Percentiles rank a stretch among this genome's conserved stretches.
Conservation (phyloP, 2,888 invertebrate genomes). For the Xestobium rufovillosum region DNA sequence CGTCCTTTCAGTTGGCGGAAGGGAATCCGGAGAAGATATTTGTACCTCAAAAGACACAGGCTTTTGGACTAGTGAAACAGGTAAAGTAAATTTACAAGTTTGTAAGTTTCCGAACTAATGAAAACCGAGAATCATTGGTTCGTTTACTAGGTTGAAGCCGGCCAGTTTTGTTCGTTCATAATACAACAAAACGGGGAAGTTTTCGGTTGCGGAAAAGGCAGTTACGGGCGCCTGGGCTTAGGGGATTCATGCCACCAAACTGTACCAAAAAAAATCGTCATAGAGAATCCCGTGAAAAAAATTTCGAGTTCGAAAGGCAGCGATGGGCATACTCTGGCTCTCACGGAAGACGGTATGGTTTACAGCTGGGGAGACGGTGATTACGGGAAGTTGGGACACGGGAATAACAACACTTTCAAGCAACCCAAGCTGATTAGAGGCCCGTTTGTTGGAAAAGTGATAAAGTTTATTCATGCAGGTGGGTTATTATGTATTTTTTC, state of each 20-base stretch:
- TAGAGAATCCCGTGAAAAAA: constrained; percentile 47
- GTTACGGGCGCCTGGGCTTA: constrained; percentile 55
- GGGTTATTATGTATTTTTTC: constrained; percentile 7
- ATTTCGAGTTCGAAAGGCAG: constrained; percentile 52
- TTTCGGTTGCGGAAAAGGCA: constrained; percentile 56
- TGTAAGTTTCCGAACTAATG: too few species aligned
- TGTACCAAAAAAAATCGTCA: constrained; percentile 47
- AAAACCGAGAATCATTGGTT: constrained; percentile 6
- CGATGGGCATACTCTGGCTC: constrained; percentile 50
- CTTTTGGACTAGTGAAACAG: constrained; percentile 52
- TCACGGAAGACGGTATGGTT: constrained; percentile 47
- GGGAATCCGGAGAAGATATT: constrained; percentile 54
- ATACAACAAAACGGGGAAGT: constrained; percentile 52
- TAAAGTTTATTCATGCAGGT: constrained; percentile 49
- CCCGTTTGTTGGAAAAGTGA: constrained; percentile 43
- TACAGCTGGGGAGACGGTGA: constrained; percentile 56
- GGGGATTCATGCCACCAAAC: constrained; percentile 56
- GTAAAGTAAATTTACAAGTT: too few species aligned
- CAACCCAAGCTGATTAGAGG: constrained; percentile 49
- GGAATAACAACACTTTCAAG: constrained; percentile 47
- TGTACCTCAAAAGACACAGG: constrained; percentile 48
- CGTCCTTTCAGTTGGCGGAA: constrained; percentile 56
- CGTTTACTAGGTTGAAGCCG: constrained; percentile 49
- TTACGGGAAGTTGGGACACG: constrained; percentile 51
- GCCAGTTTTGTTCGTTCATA: constrained; percentile 57